Base-by-base conservation (phyloP, 2,888 invertebrate genomes). In the Diarsia brunnea region DNA sequence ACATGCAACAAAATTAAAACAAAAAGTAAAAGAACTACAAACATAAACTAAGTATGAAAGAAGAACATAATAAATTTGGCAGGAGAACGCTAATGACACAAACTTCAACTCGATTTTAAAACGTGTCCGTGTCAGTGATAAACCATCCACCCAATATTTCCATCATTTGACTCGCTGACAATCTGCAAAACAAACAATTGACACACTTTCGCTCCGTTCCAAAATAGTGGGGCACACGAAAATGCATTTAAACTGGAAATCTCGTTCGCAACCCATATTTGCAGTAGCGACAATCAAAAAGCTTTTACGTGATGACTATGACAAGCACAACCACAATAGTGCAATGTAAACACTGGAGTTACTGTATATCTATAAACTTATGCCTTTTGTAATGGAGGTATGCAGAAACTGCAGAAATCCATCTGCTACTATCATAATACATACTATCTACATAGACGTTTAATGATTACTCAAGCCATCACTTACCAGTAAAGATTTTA, bases 271-370 rank as follows among this genome's bases (percentile, higher is more conserved):
- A 75, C 75, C 75, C 79, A 81, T 86, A 77, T 87, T 87, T 87
- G 86, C 88, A 72, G 69, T 69, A 69, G 84, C 75, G 68, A 73
- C 81, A 74, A 78, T 84, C 86, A 84, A 76, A 79, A 88, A 86
- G 86, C 88, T 86, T 86, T 84, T 75, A 77, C 77, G 81, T 75
- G 64, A 78, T 70, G 79, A 69, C 47, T 45, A 64, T 77, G 77
- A 79, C 69, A 55, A 84, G 71, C 66, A 47, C 55, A 47, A 66
- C 70, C 43, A 43, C 58, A 68, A 47, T 55, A 43, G 21, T 38
- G 53, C 60, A 58, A 74, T 64, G 60, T 45, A 43, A n/a, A 63
- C 43, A 43, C 4, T n/a, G n/a, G 43, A 63, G 43, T n/a, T 8
- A n/a, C 3, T 55, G 3, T 27, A 10, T 16, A 8, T 27, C 4